Evolutionary conservation across 2,888 invertebrate species (phyloP).

Genomic region (Mechanitis mazaeus): DNA sequence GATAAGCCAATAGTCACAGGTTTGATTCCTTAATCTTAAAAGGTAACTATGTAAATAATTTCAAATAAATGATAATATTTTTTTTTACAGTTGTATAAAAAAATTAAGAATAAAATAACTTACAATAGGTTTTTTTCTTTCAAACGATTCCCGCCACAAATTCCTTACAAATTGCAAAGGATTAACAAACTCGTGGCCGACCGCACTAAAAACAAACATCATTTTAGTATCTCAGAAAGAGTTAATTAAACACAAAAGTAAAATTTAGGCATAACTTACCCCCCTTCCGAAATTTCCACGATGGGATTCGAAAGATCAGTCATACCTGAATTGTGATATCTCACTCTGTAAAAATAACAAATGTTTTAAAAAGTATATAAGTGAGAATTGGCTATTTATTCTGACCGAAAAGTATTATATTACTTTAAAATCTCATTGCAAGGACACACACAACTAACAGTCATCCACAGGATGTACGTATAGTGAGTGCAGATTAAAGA

Average conservation of each 20-base stretch:
- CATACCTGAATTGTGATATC: constrained; percentile 43
- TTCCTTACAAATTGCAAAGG: constrained; percentile 52
- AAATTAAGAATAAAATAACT: constrained; percentile 27
- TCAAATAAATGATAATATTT: too few species aligned
- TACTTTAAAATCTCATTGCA: too few species aligned
- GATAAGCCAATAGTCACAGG: too few species aligned
- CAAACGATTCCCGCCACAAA: constrained; percentile 43
- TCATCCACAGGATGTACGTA: too few species aligned
- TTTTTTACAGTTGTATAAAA: too few species aligned
- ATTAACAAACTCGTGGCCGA: constrained; percentile 54
- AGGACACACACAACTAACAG: too few species aligned
- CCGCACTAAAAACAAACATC: constrained; percentile 32
- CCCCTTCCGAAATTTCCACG: constrained; percentile 41
- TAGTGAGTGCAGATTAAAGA: too few species aligned
- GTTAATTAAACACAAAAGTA: not conserved
- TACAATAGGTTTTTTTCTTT: constrained; percentile 42
- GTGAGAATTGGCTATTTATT: too few species aligned
- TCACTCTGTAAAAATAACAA: constrained; percentile 42
- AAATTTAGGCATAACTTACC: constrained; percentile 29
- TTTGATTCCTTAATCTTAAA: too few species aligned
- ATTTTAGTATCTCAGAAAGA: constrained; percentile 3
- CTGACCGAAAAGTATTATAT: too few species aligned
- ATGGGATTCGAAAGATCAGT: constrained; percentile 35
- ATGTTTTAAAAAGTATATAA: not conserved
- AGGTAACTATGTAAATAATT: too few species aligned